Evolutionary conservation across 2,797 vertebrate genomes (phyloP).

Genomic region (Eulemur albifrons): DNA sequence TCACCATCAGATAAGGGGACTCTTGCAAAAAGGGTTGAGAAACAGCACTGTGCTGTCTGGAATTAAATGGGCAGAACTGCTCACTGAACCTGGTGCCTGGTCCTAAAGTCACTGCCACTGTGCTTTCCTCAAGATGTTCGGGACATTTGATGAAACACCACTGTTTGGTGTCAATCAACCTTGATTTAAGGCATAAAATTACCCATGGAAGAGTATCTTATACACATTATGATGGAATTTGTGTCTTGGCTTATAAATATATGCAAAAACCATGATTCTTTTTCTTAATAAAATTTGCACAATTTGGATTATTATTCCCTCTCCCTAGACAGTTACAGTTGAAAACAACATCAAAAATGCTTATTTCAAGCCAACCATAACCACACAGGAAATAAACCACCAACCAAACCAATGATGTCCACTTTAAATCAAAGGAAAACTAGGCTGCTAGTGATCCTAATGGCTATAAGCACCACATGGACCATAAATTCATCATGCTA

Average conservation of each 20-base stretch:
- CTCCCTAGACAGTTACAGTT: conserved; percentile 77
- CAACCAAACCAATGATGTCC: conserved; percentile 80
- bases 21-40: conserved; percentile 77
- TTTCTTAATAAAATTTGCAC: conserved; percentile 73
- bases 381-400: conserved; percentile 80
- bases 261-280: conserved; percentile 67
- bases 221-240: conserved; percentile 56
- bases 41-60: conserved; percentile 58
- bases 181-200: conserved; percentile 78
- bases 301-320: conserved; percentile 75
- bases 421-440: conserved; percentile 79
- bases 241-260: conserved; percentile 59
- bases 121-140: conserved; percentile 61
- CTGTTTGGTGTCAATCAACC: conserved; percentile 62
- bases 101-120: conserved; percentile 69
- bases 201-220: conserved; percentile 67
- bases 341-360: conserved; percentile 75
- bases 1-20: conserved; percentile 61
- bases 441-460: conserved; percentile 72
- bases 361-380: conserved; percentile 75
- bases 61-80: conserved; percentile 74
- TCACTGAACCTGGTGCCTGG: conserved; percentile 13
- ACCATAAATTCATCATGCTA: conserved; percentile 77
- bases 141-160: conserved; percentile 65
- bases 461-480: conserved; percentile 54